Evolutionary conservation across 2,113 vertebrate genomes (phyloP).

Genomic region (Thomomys bottae): DNA sequence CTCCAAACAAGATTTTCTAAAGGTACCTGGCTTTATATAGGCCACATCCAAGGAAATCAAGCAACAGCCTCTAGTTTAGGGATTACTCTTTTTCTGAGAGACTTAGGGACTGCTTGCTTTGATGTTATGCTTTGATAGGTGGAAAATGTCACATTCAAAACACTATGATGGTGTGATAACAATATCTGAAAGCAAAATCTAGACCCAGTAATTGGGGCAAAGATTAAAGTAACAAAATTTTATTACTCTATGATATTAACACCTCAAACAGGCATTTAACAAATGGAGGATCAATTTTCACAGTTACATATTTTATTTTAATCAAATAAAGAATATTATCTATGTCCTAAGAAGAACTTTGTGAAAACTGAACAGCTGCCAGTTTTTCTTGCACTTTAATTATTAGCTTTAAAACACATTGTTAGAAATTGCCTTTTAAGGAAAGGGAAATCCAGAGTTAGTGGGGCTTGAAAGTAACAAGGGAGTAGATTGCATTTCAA

Average conservation of each 20-base stretch:
- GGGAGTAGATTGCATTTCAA: slow-evolving; percentile 69
- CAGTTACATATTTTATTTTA: slow-evolving; percentile 55
- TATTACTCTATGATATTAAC: slow-evolving; percentile 36
- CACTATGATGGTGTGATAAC: not conserved
- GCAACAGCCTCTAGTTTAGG: not conserved
- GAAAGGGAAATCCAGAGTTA: slow-evolving; percentile 75
- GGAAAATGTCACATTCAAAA: slow-evolving; percentile 18
- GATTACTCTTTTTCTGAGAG: not conserved
- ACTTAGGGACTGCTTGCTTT: too few relatives aligned
- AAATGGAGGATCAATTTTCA: slow-evolving; percentile 62
- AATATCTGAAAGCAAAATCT: slow-evolving; percentile 17
- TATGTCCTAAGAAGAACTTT: slow-evolving; percentile 21
- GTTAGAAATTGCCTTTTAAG: slow-evolving; percentile 79
- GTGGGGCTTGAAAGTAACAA: slow-evolving; percentile 72
- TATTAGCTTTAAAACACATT: slow-evolving; percentile 78
- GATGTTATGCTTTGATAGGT: not conserved
- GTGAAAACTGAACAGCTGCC: slow-evolving; percentile 61
- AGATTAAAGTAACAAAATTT: slow-evolving; percentile 51
- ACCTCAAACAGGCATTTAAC: slow-evolving; percentile 62
- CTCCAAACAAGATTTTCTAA: not conserved
- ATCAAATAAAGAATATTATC: slow-evolving; percentile 61
- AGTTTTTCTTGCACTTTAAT: slow-evolving; percentile 78
- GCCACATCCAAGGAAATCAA: not conserved
- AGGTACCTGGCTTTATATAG: not conserved
- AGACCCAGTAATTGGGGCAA: slow-evolving; percentile 10